A percentile compares a stretch with the other conserved stretches of the same genome.
Conservation (phyloP, 2,113 vertebrate species). For the Cromileptes altivelis region DNA sequence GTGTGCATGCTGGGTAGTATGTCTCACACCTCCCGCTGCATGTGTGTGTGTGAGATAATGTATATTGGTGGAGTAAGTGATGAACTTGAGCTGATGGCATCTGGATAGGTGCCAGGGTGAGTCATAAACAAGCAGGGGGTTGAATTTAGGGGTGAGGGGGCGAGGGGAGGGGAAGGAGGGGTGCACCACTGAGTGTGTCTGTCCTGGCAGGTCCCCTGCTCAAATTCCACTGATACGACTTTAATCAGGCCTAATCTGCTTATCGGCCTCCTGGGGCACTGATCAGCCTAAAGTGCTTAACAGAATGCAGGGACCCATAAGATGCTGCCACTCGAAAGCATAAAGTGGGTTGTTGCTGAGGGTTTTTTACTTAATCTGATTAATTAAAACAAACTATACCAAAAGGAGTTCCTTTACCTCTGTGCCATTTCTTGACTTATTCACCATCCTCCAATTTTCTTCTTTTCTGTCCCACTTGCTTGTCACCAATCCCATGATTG, state of each 20-base stretch:
- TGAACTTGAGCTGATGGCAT: conserved; percentile 78
- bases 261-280: conserved; percentile 84
- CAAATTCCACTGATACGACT: conserved; percentile 87
- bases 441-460: not conserved
- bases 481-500: not conserved
- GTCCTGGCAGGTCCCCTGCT: conserved; percentile 84
- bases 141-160: conserved; percentile 63
- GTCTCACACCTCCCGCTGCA: conserved; percentile 16
- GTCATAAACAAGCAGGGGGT: conserved; percentile 78
- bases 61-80: conserved; percentile 72
- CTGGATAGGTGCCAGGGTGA: conserved; percentile 82
- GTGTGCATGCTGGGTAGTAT: not conserved
- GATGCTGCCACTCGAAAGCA: conserved; percentile 81
- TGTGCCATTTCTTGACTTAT: conserved; percentile 3
- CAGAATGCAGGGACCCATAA: conserved; percentile 78
- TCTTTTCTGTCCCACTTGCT: not conserved
- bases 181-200: conserved; percentile 70
- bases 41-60: conserved; percentile 29
- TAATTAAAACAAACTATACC: conserved; percentile 80
- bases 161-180: conserved; percentile 50
- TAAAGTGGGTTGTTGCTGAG: conserved; percentile 73
- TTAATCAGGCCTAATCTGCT: conserved; percentile 91
- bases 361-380: conserved; percentile 75
- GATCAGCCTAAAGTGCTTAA: conserved; percentile 86
- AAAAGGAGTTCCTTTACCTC: conserved; percentile 41